A percentile compares a stretch with the other conserved stretches of the same genome.
phyloP scores from a whole-genome alignment of 2,888 invertebrate species.

The Boloria selene region DNA sequence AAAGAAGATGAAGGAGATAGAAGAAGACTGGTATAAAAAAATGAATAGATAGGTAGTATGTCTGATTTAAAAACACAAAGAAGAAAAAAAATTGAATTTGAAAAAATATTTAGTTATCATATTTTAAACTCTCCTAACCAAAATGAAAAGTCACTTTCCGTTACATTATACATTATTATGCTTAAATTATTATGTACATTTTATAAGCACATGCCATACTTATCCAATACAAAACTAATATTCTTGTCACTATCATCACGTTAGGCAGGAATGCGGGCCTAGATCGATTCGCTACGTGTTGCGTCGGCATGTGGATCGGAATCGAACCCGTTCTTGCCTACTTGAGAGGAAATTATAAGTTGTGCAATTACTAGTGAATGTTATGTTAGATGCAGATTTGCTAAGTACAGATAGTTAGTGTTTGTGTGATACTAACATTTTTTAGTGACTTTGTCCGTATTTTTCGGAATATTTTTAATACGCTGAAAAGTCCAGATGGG shows the following conservation, averaged over 20 bases:
- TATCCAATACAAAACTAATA: constrained; percentile 7
- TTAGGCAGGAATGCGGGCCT: constrained; percentile 27
- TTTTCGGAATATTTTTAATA: too few relatives aligned
- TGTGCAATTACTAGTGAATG: constrained; percentile 26
- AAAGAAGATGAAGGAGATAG: too few relatives aligned
- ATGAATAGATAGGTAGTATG: too few relatives aligned
- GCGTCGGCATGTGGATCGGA: constrained; percentile 31
- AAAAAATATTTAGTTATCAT: too few relatives aligned
- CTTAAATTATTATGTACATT: neutral
- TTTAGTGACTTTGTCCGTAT: neutral
- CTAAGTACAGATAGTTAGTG: constrained; percentile 1
- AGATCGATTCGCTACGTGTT: constrained; percentile 36
- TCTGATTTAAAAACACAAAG: too few relatives aligned
- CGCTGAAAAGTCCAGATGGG: too few relatives aligned
- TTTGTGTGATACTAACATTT: neutral
- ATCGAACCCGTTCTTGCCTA: constrained; percentile 25
- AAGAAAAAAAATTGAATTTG: too few relatives aligned
- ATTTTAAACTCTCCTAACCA: neutral
- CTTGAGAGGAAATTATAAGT: constrained; percentile 17
- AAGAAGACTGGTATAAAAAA: too few relatives aligned
- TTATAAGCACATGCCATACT: constrained; percentile 5
- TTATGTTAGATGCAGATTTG: constrained; percentile 14
- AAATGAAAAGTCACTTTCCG: neutral
- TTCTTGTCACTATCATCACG: constrained; percentile 14
- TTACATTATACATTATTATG: neutral